phyloP scores from a whole-genome alignment of 1,140 invertebrate genomes.

The Leptonema lineaticorne region DNA sequence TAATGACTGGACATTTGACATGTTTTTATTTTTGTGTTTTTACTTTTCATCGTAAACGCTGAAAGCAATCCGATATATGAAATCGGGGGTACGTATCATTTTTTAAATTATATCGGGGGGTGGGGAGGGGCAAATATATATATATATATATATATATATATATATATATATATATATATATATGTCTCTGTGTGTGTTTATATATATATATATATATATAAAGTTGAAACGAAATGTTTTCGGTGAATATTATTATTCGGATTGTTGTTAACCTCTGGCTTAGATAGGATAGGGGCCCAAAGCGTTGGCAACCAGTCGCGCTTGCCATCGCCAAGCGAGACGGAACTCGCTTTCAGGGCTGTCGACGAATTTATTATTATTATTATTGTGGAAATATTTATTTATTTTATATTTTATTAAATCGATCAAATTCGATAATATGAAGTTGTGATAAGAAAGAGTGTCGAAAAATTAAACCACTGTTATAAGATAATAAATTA shows the following conservation, averaged over 20 bases:
- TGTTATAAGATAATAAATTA: too few relatives aligned
- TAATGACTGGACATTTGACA: neutral
- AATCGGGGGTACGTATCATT: too few relatives aligned
- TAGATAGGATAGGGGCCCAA: constrained; percentile 31
- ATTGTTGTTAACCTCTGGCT: neutral
- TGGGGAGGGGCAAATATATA: too few relatives aligned
- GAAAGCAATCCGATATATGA: neutral
- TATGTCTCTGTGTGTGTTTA: neutral
- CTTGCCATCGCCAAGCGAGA: constrained; percentile 31
- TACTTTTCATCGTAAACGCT: neutral
- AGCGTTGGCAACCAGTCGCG: constrained; percentile 31
- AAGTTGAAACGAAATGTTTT: neutral
- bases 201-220: neutral
- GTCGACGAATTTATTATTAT: too few relatives aligned
- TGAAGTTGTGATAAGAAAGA: too few relatives aligned
- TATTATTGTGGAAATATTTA: too few relatives aligned
- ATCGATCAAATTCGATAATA: too few relatives aligned
- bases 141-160: too few relatives aligned
- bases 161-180: too few relatives aligned
- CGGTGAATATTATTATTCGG: neutral
- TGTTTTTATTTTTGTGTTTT: neutral
- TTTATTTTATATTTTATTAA: too few relatives aligned
- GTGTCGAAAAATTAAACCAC: too few relatives aligned
- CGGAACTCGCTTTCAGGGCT: constrained; percentile 17
- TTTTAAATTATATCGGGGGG: neutral